phyloP scores from a whole-genome alignment of 2,888 invertebrate genomes.

The Chymomyza fuscimana region DNA sequence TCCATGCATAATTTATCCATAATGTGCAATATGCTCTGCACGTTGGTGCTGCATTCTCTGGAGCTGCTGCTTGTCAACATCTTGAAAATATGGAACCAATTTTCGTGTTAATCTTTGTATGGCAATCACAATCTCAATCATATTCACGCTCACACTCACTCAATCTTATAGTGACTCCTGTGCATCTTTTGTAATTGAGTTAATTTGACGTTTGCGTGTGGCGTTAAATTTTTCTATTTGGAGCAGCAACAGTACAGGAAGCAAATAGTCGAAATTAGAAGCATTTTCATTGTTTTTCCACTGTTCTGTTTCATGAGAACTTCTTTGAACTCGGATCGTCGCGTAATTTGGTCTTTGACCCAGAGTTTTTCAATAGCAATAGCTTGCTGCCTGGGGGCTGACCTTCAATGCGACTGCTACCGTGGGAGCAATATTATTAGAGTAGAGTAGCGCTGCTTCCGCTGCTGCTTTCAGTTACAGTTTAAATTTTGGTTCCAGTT shows the following conservation, averaged over 20 bases:
- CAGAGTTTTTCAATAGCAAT: conserved; percentile 13
- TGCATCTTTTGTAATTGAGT: conserved; percentile 37
- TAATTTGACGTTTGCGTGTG: conserved; percentile 65
- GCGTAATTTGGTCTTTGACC: conserved; percentile 23
- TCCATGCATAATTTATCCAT: conserved; percentile 59
- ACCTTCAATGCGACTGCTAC: conserved; percentile 50
- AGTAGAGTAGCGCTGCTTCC: conserved; percentile 31
- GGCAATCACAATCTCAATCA: not conserved
- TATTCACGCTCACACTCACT: not conserved
- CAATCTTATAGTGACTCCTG: conserved; percentile 9
- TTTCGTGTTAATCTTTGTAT: not conserved
- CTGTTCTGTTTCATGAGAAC: conserved; percentile 46
- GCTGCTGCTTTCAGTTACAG: conserved; percentile 18
- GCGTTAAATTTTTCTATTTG: conserved; percentile 59
- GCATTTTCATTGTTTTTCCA: conserved; percentile 53
- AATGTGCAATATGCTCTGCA: conserved; percentile 25
- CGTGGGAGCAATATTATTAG: conserved; percentile 54
- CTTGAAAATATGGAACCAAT: conserved; percentile 28
- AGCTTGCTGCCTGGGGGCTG: conserved; percentile 5
- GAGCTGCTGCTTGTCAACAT: conserved; percentile 53
- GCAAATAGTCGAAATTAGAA: conserved; percentile 41
- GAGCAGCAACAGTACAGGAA: conserved; percentile 61
- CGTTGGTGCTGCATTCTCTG: conserved; percentile 27
- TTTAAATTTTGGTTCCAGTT: conserved; percentile 54
- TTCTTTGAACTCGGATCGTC: conserved; percentile 10